Evolutionary conservation across 1,140 invertebrate species (phyloP).

Genomic region (Agrilus planipennis): DNA sequence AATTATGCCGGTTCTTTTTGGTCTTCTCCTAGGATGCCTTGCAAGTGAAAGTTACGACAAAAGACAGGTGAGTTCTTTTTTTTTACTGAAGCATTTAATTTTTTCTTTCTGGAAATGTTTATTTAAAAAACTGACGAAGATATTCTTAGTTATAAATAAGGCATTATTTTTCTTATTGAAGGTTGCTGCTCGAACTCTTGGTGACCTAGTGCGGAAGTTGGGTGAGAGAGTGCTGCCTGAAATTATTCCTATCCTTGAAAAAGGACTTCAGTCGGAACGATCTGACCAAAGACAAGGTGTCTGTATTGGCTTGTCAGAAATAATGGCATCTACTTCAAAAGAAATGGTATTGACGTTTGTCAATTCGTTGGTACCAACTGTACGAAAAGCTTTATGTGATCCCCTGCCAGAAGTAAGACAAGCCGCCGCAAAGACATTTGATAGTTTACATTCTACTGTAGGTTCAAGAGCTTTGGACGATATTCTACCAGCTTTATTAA

Average conservation of each 20-base stretch:
- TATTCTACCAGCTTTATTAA: slow-evolving; percentile 84
- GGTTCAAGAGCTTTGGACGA: slow-evolving; percentile 93
- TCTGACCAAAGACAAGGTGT: slow-evolving; percentile 94
- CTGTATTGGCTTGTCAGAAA: slow-evolving; percentile 95
- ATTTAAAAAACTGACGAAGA: no score
- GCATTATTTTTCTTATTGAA: slow-evolving; percentile 20
- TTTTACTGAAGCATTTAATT: no score
- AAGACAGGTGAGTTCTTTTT: slow-evolving; percentile 50
- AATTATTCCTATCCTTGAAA: slow-evolving; percentile 95
- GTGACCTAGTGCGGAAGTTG: slow-evolving; percentile 93
- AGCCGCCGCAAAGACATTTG: slow-evolving; percentile 94
- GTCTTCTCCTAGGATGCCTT: slow-evolving; percentile 80
- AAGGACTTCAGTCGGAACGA: slow-evolving; percentile 79
- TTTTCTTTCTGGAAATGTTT: no score
- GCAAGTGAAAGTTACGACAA: slow-evolving; percentile 94
- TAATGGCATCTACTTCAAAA: slow-evolving; percentile 90
- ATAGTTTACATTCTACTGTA: slow-evolving; percentile 88
- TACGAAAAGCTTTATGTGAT: slow-evolving; percentile 87
- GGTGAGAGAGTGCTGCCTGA: slow-evolving; percentile 95
- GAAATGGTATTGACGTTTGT: slow-evolving; percentile 92
- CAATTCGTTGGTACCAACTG: slow-evolving; percentile 94
- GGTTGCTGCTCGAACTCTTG: slow-evolving; percentile 89
- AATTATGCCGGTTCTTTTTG: slow-evolving; percentile 91
- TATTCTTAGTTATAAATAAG: no score
- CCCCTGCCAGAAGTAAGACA: slow-evolving; percentile 82